phyloP scores from a whole-genome alignment of 2,113 vertebrate species.

The Phoenicopterus ruber region DNA sequence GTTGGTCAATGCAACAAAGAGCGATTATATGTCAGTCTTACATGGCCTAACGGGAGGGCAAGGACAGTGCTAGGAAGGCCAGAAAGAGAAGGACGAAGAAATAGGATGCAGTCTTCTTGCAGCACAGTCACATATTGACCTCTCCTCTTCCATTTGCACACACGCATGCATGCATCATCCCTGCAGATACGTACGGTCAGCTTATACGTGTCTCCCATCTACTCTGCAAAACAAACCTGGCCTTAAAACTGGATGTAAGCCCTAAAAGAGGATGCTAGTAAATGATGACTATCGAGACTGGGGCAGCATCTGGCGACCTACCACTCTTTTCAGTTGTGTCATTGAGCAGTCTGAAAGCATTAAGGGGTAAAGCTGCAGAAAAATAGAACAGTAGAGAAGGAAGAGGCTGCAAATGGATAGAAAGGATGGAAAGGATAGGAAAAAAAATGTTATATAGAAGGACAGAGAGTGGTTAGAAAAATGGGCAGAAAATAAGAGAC shows the following conservation, averaged over 20 bases:
- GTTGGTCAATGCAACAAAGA: background rate
- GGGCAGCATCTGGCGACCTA: background rate
- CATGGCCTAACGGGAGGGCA: background rate
- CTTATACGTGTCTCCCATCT: background rate
- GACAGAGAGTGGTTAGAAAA: background rate
- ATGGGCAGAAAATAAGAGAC: background rate
- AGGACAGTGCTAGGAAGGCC: background rate
- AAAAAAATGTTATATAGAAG: background rate
- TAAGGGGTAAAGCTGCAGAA: background rate
- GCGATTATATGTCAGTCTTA: background rate
- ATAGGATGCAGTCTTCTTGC: background rate
- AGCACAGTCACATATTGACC: background rate
- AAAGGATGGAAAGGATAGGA: background rate
- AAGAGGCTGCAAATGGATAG: background rate
- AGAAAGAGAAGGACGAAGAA: background rate
- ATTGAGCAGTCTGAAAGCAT: background rate
- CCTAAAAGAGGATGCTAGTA: background rate
- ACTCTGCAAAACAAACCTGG: background rate
- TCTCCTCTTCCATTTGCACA: background rate
- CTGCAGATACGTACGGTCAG: background rate
- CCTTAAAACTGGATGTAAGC: background rate
- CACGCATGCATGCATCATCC: too few species aligned
- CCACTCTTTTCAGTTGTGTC: background rate
- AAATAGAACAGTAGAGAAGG: background rate
- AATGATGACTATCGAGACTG: background rate